phyloP scores from a whole-genome alignment of 2,113 vertebrate genomes.

The Ascaphus truei region DNA sequence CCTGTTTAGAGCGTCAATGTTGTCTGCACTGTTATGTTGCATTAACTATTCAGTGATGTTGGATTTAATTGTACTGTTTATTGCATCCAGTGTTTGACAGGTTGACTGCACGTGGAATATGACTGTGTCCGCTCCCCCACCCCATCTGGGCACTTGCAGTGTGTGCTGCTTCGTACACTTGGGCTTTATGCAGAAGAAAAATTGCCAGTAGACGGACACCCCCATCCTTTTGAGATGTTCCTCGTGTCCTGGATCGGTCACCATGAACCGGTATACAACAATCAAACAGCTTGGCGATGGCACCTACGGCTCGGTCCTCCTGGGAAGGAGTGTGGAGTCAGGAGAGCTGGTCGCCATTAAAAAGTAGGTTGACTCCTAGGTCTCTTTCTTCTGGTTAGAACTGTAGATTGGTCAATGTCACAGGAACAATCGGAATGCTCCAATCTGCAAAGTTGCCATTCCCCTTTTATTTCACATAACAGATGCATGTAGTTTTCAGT shows the following conservation, averaged over 20 bases:
- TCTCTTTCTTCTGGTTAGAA: background rate
- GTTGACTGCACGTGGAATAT: background rate
- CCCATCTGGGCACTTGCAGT: too few relatives aligned
- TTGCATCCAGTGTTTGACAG: background rate
- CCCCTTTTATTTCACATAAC: too few relatives aligned
- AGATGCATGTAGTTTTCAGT: too few relatives aligned
- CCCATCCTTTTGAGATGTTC: conserved; percentile 2
- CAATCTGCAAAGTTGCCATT: too few relatives aligned
- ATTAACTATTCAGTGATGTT: too few relatives aligned
- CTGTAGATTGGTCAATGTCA: too few relatives aligned
- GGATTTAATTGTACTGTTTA: background rate
- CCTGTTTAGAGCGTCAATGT: too few relatives aligned
- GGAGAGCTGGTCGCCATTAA: conserved; percentile 94
- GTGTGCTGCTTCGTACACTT: background rate
- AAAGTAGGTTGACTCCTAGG: conserved; percentile 71
- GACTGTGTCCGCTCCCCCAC: background rate
- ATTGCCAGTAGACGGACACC: background rate
- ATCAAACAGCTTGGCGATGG: conserved; percentile 93
- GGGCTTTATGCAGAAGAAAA: background rate
- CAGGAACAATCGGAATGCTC: too few relatives aligned
- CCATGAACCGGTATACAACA: conserved; percentile 90
- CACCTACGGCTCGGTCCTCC: conserved; percentile 90
- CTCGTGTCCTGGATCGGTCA: conserved; percentile 2
- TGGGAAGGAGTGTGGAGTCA: conserved; percentile 88
- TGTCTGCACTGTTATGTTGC: too few relatives aligned